Evolutionary conservation across 1,140 invertebrate genomes (phyloP), one percentile per base, ranked within the genome.

Genomic region (Drosophila equinoxialis): DNA sequence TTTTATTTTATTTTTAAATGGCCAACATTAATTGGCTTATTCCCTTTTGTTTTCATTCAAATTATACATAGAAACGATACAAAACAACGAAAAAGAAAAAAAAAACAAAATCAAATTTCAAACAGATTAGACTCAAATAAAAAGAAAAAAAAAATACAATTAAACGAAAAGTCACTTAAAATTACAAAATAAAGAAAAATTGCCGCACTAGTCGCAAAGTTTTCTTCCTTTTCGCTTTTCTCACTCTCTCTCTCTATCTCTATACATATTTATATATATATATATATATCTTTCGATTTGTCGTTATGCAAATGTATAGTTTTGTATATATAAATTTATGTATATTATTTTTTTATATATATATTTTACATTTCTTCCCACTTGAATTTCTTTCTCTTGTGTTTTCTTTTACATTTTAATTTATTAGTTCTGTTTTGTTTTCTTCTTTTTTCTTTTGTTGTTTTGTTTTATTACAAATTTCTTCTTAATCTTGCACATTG

Each of bases 111-210:
- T 6, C 0, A 57, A n/a, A 33, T 33, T n/a, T 33, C 0, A 2
- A 57, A 33, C 8, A 57, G n/a, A 67, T 13, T 17, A 41, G 20
- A 20, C 23, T 41, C 11, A 23, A 39, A 37, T 59, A 68, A 74
- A 64, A 68, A 81, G 66, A 45, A 68, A 30, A 30, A 30, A 30
- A 6, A 30, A 30, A 30, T 35, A 66, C 39, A 51, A 48, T 60
- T 48, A 48, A 62, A 57, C 61, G 70, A 58, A 65, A 71, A 84
- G 71, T 62, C 60, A 61, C 79, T 81, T 82, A 79, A 66, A 71
- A 64, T 71, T 80, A 80, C 35, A 58, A 68, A 67, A 72, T 72
- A 76, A 71, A 79, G 70, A 65, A 37, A 60, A 51, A 51, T 23
- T 51, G 45, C 45, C 3, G 30, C 54, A 17, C 61, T 75, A 13